Evolutionary conservation across 1,140 invertebrate genomes (phyloP).

Genomic region (Pachyrhynchus sulphureomaculatus): DNA sequence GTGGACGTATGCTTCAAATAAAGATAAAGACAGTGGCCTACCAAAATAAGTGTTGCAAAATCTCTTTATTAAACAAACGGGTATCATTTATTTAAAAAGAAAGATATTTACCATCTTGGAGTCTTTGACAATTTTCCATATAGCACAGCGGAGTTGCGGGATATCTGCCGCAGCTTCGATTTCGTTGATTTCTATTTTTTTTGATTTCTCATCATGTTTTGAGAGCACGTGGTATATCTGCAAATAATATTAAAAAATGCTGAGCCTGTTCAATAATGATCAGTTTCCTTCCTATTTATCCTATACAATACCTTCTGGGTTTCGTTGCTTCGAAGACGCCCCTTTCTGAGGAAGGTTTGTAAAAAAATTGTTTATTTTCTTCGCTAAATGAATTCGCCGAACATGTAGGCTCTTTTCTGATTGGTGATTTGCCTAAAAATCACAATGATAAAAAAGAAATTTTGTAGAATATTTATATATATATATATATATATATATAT

Average conservation of each 20-base stretch:
- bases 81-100: too few species aligned
- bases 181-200: not conserved
- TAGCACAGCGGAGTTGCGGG: conserved; percentile 23
- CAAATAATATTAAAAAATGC: not conserved
- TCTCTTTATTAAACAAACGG: too few species aligned
- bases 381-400: conserved; percentile 6
- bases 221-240: conserved; percentile 3
- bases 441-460: too few species aligned
- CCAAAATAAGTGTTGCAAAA: too few species aligned
- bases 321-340: conserved; percentile 9
- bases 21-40: too few species aligned
- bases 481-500: too few species aligned
- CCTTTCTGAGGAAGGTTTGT: conserved; percentile 11
- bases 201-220: conserved; percentile 4
- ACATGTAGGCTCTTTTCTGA: not conserved
- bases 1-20: too few species aligned
- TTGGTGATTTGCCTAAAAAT: not conserved
- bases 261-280: too few species aligned
- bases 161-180: not conserved
- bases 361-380: conserved; percentile 10
- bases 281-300: too few species aligned
- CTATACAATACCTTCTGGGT: conserved; percentile 21
- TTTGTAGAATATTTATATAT: too few species aligned
- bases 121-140: conserved; percentile 23
- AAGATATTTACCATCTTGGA: conserved; percentile 11